Evolutionary conservation across 2,113 vertebrate species (phyloP).

Genomic region (Oryctolagus cuniculus): mOryCun1.1 NC_091442.1:92035501-92036000

Average conservation of each 20-base stretch:
- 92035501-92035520: conserved; percentile 38
- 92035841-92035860: conserved; percentile 20
- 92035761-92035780: neutral
- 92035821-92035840: neutral
- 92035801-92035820: neutral
- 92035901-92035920: conserved; percentile 60
- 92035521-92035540: conserved; percentile 50
- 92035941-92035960: neutral
- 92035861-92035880: neutral
- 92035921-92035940: conserved; percentile 36
- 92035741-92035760: conserved; percentile 27
- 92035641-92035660: neutral
- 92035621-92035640: conserved; percentile 36
- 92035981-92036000: neutral
- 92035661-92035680: neutral
- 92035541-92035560: conserved; percentile 60
- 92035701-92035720: conserved; percentile 41
- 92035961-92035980: neutral
- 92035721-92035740: neutral
- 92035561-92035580: conserved; percentile 51
- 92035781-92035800: conserved; percentile 3
- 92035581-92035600: conserved; percentile 46
- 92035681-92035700: neutral
- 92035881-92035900: neutral
- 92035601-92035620: conserved; percentile 18